Evolutionary conservation across 2,113 vertebrate genomes (phyloP), one percentile per base, ranked within the genome.

Genomic region (Pygoscelis antarcticus): DNA sequence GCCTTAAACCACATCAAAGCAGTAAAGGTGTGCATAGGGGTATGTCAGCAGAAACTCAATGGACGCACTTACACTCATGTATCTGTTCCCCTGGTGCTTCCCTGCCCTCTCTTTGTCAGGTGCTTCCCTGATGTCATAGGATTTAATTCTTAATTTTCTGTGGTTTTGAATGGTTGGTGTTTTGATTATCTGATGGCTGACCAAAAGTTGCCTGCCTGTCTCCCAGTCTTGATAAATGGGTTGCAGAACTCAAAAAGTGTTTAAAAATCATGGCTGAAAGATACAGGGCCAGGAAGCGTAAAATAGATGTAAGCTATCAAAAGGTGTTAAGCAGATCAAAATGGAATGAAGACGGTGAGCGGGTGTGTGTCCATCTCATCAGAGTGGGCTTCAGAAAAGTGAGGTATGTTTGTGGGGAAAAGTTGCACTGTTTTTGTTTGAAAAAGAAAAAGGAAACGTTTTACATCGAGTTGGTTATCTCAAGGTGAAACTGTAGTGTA

Each of bases 361-460:
- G 20, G 13, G 3, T 26, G 30, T 4, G 5, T 0, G 0, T 42
- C 34, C 34, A 3, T 30, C 30, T 44, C n/a, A 11, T 62, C 11
- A 40, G 38, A 54, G 51, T 11, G 20, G 23, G 49, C 17, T 36
- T 72, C 34, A 38, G 40, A 76, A 70, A 70, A 23, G 25, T 17
- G 29, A 54, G 38, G 6, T 42, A 4, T 30, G 17, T 72, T 86
- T 62, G 13, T 58, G 34, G 21, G 42, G 55, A 40, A 75, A 69
- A 55, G 16, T 23, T 40, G 16, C 16, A 4, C 9, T 75, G 26
- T 7, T 23, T 68, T 61, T 60, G 9, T 62, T 72, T 54, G 26
- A 60, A 49, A 49, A 58, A 36, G 26, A 30, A 27, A 66, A 40
- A 32, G 19, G 30, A 36, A 57, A 16, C 8, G 7, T 46, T 58